Evolutionary conservation across 1,140 invertebrate species (phyloP), one percentile per base, ranked within the genome.

Genomic region (Ephestia elutella): DNA sequence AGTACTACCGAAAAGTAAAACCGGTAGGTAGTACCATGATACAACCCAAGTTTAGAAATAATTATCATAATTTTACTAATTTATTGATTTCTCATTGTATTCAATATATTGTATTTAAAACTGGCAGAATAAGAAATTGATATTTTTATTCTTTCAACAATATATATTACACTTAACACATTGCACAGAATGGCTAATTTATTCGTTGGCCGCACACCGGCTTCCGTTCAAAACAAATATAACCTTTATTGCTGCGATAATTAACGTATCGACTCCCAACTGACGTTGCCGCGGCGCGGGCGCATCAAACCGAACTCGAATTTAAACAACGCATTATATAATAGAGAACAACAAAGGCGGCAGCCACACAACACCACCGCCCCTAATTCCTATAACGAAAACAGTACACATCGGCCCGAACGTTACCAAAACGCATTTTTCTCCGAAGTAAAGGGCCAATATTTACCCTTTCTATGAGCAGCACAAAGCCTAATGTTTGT

Each of bases 381-480:
- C 62, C 69, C 73, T 84, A 86, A 86, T 86, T 78, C 73, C 68
- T 82, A 86, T 88, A 88, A 86, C 78, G 68, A 82, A 82, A 78
- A 79, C 76, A 62, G 80, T 78, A 86, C 78, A 88, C 83, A 82
- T 69, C 68, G 78, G 66, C 65, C 59, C 59, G 38, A 63, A 64
- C 78, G 73, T 86, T 80, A 73, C 76, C 71, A 71, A 79, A 82
- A 84, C 80, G 82, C 80, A 88, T 88, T 84, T 87, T 87, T 86
- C 85, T 70, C 32, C 74, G 83, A 86, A 86, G 72, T 70, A 75
- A 76, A 76, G 66, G 70, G 62, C 68, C 68, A 86, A 88, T 88
- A 88, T 88, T 88, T 81, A 75, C 80, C 63, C 75, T 82, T 75
- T 74, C 73, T 65, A 75, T 86, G 77, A 83, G 73, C 75, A 77